Evolutionary conservation across 2,797 vertebrate genomes (phyloP).

Genomic region (Pseudotriccus pelzelni): DNA sequence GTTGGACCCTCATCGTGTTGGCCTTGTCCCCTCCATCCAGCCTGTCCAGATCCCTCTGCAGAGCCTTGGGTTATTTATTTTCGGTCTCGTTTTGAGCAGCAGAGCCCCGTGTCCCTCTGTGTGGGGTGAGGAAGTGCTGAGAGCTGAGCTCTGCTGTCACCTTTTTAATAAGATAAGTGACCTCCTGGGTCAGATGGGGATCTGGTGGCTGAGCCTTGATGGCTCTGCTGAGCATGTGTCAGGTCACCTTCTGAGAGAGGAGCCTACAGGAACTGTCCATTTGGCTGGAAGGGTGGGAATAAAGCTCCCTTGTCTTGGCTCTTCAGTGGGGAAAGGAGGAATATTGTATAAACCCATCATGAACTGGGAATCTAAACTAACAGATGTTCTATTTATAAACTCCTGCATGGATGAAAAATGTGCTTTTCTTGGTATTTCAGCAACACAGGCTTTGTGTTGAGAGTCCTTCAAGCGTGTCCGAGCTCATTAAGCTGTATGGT

Average conservation of each 20-base stretch:
- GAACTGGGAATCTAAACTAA: neutral
- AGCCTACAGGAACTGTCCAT: neutral
- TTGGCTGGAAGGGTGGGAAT: neutral
- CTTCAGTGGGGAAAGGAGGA: slow-evolving; percentile 13
- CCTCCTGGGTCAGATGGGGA: neutral
- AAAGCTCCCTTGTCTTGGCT: slow-evolving; percentile 27
- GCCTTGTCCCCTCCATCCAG: neutral
- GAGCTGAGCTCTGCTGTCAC: neutral
- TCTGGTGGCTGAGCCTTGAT: neutral
- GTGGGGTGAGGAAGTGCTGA: rapidly evolving
- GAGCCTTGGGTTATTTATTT: neutral
- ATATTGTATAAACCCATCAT: neutral
- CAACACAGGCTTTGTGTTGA: slow-evolving; percentile 30
- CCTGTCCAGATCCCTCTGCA: neutral
- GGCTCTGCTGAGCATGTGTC: neutral
- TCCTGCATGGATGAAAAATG: neutral
- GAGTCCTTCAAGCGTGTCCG: neutral
- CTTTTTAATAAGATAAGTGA: neutral
- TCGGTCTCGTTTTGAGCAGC: neutral
- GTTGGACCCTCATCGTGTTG: neutral
- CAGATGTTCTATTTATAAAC: slow-evolving; percentile 58
- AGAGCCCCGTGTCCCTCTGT: neutral
- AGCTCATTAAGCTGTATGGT: slow-evolving; percentile 12
- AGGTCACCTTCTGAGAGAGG: neutral
- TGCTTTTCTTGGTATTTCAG: slow-evolving; percentile 19